These are phyloP conservation scores for Podiceps cristatus DNA, from an alignment of 2,113 vertebrate species.

Conservation along the genomic window DNA sequence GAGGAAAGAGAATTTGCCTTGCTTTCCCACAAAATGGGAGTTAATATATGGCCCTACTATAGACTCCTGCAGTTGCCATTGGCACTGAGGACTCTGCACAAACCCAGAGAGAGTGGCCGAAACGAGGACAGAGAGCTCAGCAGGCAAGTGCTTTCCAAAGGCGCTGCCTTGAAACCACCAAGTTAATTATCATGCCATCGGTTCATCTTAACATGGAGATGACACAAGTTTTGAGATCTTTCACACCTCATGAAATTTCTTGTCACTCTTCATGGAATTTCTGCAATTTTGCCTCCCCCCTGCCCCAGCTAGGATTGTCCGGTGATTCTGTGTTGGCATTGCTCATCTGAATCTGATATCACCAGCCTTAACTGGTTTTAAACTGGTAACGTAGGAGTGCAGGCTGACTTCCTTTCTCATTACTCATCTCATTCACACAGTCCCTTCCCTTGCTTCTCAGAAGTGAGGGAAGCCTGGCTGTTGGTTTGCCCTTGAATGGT, in stretches of 20 bases:
- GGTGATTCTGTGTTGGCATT: background rate
- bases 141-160: background rate
- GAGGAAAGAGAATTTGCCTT: background rate
- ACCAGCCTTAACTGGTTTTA: background rate
- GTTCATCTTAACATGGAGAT: background rate
- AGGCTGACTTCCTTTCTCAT: constrained; percentile 11
- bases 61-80: background rate
- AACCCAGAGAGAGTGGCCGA: background rate
- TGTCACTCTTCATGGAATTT: background rate
- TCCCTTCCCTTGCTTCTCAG: background rate
- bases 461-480: background rate
- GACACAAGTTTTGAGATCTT: accelerated
- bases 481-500: constrained; percentile 22
- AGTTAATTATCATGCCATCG: background rate
- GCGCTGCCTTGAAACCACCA: background rate
- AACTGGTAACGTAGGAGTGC: background rate
- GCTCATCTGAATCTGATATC: background rate
- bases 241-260: background rate
- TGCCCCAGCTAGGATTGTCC: background rate
- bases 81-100: background rate
- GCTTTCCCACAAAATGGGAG: background rate
- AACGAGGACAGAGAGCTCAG: background rate
- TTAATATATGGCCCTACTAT: background rate
- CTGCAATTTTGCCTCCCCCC: background rate
- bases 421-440: background rate